Percentiles rank a stretch among this genome's conserved stretches.
Conservation (phyloP, 2,113 vertebrate species). For the Barbus barbus region DNA sequence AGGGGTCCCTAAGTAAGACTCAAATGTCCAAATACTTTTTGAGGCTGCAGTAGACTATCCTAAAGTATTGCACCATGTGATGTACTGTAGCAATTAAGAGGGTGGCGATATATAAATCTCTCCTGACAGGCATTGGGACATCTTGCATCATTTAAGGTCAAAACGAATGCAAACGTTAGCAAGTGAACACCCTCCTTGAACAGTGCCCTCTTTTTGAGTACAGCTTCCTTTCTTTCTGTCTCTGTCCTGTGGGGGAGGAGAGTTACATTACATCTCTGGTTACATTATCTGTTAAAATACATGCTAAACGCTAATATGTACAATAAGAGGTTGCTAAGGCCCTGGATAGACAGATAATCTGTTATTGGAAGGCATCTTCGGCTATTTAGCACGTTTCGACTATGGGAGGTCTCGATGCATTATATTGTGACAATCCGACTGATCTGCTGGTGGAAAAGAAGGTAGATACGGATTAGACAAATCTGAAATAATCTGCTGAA, state of each 20-base stretch:
- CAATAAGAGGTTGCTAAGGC: constrained; percentile 33
- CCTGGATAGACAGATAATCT: constrained; percentile 47
- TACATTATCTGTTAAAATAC: constrained; percentile 31
- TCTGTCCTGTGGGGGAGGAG: constrained; percentile 24
- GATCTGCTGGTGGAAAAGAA: constrained; percentile 35
- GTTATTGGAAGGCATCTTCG: constrained; percentile 51
- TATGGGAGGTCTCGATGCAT: constrained; percentile 29
- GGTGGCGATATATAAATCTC: not conserved
- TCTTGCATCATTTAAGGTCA: not conserved
- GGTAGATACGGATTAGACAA: constrained; percentile 48
- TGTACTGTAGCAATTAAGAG: not conserved
- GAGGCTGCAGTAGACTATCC: not conserved
- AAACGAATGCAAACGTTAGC: not conserved
- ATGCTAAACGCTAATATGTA: constrained; percentile 37
- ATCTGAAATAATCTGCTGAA: constrained; percentile 48
- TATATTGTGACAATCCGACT: constrained; percentile 50
- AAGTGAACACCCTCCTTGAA: not conserved
- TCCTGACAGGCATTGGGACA: not conserved
- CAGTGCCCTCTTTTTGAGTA: not conserved
- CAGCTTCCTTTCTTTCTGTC: constrained; percentile 3
- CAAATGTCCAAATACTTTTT: not conserved
- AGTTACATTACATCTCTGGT: too few relatives aligned
- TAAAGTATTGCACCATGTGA: not conserved
- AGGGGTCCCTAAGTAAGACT: too few relatives aligned
- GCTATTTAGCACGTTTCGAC: constrained; percentile 40